phyloP scores from a whole-genome alignment of 2,797 vertebrate genomes.

The Dromococcyx pavoninus region DNA sequence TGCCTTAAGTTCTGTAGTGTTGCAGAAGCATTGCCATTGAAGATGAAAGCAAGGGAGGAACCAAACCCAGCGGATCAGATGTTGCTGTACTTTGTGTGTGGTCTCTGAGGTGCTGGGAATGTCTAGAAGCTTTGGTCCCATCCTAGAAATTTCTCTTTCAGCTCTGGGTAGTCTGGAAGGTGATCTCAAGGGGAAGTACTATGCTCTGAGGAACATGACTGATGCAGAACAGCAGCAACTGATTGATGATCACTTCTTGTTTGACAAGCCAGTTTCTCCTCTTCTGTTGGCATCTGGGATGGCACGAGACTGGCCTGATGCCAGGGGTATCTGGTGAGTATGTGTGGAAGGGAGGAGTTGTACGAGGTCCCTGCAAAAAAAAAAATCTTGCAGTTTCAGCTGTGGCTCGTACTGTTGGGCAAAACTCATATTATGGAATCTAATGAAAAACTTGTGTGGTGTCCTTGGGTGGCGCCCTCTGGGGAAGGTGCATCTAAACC shows the following conservation, averaged over 20 bases:
- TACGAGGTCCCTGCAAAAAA: not conserved
- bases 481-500: not conserved
- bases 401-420: not conserved
- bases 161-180: slow-evolving; percentile 87
- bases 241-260: slow-evolving; percentile 96
- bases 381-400: not conserved
- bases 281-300: slow-evolving; percentile 93
- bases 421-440: not conserved
- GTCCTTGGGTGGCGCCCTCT: not conserved
- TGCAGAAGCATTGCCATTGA: not conserved
- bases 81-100: not conserved
- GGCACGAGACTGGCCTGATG: slow-evolving; percentile 95
- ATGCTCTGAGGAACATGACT: slow-evolving; percentile 91
- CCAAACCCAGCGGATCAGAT: not conserved
- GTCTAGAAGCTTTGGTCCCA: not conserved
- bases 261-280: slow-evolving; percentile 95
- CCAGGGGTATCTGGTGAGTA: slow-evolving; percentile 91
- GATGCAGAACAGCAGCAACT: slow-evolving; percentile 94
- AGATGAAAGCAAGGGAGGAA: slow-evolving; percentile 33
- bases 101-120: not conserved
- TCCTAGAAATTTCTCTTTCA: slow-evolving; percentile 57
- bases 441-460: not conserved
- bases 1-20: not conserved
- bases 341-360: accelerated
- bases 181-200: slow-evolving; percentile 93